Percentiles rank a stretch among this genome's conserved stretches.
Conservation (phyloP, 2,888 invertebrate species). For the Ganaspis brasiliensis region DNA sequence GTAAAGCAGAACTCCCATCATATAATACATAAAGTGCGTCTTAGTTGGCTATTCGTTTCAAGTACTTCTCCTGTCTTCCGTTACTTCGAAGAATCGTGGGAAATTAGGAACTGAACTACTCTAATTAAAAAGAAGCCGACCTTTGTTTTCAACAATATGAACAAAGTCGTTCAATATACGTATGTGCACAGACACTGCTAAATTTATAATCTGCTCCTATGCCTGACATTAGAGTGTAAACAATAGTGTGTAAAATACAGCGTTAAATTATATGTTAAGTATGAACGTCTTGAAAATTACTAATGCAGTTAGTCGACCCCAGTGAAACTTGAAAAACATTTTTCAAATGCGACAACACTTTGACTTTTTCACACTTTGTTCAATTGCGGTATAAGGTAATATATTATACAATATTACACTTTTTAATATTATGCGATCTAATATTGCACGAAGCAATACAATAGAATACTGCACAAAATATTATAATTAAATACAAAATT, state of each 20-base stretch:
- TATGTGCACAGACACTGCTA: background rate
- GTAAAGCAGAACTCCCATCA: constrained; percentile 56
- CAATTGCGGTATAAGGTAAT: too few relatives aligned
- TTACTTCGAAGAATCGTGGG: constrained; percentile 69
- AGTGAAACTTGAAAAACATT: background rate
- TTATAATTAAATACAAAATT: too few relatives aligned
- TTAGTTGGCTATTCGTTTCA: constrained; percentile 22
- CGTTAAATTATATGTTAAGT: constrained; percentile 14
- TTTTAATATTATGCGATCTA: too few relatives aligned
- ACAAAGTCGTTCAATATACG: constrained; percentile 26
- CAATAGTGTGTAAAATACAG: constrained; percentile 13
- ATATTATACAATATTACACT: too few relatives aligned
- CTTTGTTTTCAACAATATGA: constrained; percentile 66
- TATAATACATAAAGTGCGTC: constrained; percentile 36
- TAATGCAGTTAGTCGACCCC: constrained; percentile 1
- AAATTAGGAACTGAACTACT: constrained; percentile 69
- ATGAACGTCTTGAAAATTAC: background rate
- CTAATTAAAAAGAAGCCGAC: constrained; percentile 71
- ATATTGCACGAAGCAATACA: too few relatives aligned
- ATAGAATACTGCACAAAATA: too few relatives aligned
- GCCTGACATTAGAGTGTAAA: background rate
- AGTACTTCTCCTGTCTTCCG: constrained; percentile 46
- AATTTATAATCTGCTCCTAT: background rate
- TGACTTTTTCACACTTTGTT: background rate
- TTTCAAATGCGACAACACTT: background rate